Evolutionary conservation across 2,888 invertebrate genomes (phyloP).

Genomic region (Ommatoiulus sabulosus): DNA sequence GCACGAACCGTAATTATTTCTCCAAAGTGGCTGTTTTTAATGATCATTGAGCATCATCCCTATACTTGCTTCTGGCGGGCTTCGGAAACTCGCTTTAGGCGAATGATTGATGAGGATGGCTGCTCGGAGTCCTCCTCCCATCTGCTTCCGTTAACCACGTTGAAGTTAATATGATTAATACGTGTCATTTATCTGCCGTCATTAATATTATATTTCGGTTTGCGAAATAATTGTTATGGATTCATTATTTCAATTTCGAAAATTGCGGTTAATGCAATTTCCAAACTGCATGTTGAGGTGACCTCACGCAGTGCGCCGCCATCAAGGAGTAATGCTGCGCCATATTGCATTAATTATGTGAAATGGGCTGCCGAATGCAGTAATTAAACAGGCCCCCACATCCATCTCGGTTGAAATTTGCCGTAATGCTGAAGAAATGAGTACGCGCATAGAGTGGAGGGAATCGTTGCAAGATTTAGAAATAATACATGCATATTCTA

Average conservation of each 20-base stretch:
- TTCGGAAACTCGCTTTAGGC: slow-evolving; percentile 19
- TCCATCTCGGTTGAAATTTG: background rate
- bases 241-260: slow-evolving; percentile 19
- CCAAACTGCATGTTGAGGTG: background rate
- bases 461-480: background rate
- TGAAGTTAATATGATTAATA: background rate
- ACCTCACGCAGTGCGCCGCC: background rate
- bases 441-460: background rate
- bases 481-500: background rate
- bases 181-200: slow-evolving; percentile 5
- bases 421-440: background rate
- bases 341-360: slow-evolving; percentile 19
- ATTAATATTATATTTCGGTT: slow-evolving; percentile 19
- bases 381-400: background rate
- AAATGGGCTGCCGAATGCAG: background rate
- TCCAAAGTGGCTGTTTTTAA: background rate
- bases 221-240: slow-evolving; percentile 8
- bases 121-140: background rate
- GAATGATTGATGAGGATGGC: slow-evolving; percentile 9
- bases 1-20: slow-evolving; percentile 19
- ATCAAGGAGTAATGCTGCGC: background rate
- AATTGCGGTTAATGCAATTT: slow-evolving; percentile 8
- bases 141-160: slow-evolving; percentile 3
- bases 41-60: slow-evolving; percentile 10
- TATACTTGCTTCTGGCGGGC: background rate